Evolutionary conservation across 2,888 invertebrate genomes (phyloP).

Genomic region (Andrena chrysosceles): DNA sequence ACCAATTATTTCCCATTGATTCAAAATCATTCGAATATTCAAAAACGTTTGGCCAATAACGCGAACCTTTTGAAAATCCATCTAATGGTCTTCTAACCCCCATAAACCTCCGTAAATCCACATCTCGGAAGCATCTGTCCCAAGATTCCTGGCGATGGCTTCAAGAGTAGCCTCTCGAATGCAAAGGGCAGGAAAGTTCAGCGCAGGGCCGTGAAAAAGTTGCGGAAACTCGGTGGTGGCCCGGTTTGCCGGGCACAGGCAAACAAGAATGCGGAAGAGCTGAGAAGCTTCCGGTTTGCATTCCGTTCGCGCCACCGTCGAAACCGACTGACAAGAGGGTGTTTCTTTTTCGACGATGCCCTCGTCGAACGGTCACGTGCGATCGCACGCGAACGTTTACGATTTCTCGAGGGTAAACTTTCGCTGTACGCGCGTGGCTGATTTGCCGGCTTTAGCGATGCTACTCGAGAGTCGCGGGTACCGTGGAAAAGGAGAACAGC

Average conservation of each 20-base stretch:
- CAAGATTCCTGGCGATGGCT: not conserved
- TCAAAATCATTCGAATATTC: no score
- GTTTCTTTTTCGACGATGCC: slow-evolving; percentile 15
- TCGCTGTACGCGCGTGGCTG: not conserved
- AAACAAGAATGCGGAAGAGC: slow-evolving; percentile 26
- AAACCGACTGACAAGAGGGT: slow-evolving; percentile 23
- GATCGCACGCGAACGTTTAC: slow-evolving; percentile 16
- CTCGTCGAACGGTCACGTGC: not conserved
- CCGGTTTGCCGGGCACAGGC: slow-evolving; percentile 12
- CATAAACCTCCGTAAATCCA: not conserved
- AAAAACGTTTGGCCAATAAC: no score
- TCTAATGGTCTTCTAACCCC: not conserved
- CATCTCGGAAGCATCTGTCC: not conserved
- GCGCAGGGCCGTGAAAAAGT: slow-evolving; percentile 21
- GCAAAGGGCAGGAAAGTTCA: slow-evolving; percentile 7
- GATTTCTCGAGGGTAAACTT: slow-evolving; percentile 16
- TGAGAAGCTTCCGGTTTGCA: slow-evolving; percentile 51
- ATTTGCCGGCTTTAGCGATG: slow-evolving; percentile 35
- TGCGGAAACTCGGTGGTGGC: slow-evolving; percentile 17
- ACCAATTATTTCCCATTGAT: no score
- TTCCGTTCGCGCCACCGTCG: slow-evolving; percentile 38
- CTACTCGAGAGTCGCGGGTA: slow-evolving; percentile 25
- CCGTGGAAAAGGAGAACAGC: slow-evolving; percentile 37
- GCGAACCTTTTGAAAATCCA: not conserved
- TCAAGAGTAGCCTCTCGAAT: not conserved